Conservation (phyloP, 2,797 vertebrate genomes). For the Rhinophrynus dorsalis region DNA sequence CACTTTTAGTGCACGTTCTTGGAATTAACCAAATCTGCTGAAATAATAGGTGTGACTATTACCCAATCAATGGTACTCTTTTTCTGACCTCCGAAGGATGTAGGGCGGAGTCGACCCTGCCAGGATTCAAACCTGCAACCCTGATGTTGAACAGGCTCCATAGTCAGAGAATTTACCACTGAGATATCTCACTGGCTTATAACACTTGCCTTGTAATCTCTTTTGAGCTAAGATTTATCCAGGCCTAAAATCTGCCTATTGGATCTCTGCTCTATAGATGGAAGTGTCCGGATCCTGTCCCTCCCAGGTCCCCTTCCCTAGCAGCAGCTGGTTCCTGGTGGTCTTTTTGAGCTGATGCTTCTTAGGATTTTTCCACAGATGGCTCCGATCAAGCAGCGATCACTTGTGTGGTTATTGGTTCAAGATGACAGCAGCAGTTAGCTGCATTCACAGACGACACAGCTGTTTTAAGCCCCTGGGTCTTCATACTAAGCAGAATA, state of each 20-base stretch:
- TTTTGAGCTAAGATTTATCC: no score
- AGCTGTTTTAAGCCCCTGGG: constrained; percentile 36
- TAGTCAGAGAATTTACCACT: no score
- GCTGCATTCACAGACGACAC: constrained; percentile 32
- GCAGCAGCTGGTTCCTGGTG: constrained; percentile 43
- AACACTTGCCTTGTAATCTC: no score
- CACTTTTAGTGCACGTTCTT: no score
- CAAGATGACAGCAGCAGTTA: constrained; percentile 49
- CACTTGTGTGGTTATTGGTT: constrained; percentile 46
- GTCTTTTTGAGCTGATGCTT: constrained; percentile 24
- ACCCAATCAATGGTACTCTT: no score
- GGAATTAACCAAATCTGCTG: no score
- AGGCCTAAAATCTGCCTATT: background rate
- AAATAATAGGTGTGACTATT: no score
- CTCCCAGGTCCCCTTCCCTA: background rate
- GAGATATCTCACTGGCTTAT: no score
- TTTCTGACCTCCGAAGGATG: no score
- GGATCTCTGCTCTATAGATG: constrained; percentile 4
- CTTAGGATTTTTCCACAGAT: constrained; percentile 33
- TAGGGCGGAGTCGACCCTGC: no score
- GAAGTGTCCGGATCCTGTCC: background rate
- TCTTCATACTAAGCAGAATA: constrained; percentile 21
- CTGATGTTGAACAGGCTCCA: no score
- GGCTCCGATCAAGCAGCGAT: constrained; percentile 40
- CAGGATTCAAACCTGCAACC: no score